A percentile compares a stretch with the other conserved stretches of the same genome.
Conservation (phyloP, 2,113 vertebrate genomes). For the Chlamydotis undulata region DNA sequence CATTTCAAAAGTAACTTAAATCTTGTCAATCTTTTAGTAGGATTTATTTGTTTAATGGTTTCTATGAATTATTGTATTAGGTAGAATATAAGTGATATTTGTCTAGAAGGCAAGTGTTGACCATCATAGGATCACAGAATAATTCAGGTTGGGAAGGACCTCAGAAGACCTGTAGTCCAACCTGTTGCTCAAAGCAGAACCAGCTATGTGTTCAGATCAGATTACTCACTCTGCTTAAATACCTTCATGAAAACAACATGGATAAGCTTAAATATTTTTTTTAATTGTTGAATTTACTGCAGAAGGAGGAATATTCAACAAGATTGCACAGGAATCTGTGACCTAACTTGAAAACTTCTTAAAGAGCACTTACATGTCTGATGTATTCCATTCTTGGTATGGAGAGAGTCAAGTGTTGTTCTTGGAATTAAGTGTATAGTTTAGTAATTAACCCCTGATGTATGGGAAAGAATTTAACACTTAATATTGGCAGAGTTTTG, state of each 20-base stretch:
- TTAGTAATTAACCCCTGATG: background rate
- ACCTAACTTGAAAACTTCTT: background rate
- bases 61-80: background rate
- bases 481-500: background rate
- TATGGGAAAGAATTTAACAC: background rate
- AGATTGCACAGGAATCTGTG: background rate
- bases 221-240: constrained; percentile 31
- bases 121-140: background rate
- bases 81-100: background rate
- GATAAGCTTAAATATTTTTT: background rate
- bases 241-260: background rate
- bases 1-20: constrained; percentile 25
- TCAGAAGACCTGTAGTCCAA: background rate
- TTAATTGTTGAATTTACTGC: background rate
- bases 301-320: background rate
- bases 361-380: background rate
- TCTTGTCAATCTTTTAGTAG: constrained; percentile 13
- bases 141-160: background rate
- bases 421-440: background rate
- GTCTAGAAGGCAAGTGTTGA: background rate
- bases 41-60: constrained; percentile 37
- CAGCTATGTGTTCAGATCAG: background rate
- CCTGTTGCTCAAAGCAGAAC: background rate
- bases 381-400: background rate
- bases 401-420: background rate